Percentiles rank a stretch among this genome's conserved stretches.
phyloP scores from a whole-genome alignment of 2,113 vertebrate genomes.

The Equus przewalskii region DNA sequence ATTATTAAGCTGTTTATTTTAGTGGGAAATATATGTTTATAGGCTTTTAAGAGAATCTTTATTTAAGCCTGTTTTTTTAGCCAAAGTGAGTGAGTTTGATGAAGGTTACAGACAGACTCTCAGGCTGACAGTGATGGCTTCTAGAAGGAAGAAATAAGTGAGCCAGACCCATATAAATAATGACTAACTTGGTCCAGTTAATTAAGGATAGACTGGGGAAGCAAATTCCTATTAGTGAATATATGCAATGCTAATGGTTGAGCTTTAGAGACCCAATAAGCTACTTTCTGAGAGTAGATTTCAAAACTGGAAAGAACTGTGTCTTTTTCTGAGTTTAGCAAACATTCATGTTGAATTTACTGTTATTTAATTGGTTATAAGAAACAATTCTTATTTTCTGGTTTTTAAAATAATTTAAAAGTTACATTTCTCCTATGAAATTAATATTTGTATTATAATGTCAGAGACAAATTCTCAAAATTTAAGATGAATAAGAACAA shows the following conservation, averaged over 20 bases:
- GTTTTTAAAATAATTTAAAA: conserved; percentile 6
- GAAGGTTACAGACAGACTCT: not conserved
- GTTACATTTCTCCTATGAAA: not conserved
- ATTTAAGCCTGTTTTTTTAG: not conserved
- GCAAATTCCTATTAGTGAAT: not conserved
- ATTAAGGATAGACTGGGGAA: not conserved
- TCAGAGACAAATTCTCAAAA: not conserved
- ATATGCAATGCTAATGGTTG: not conserved
- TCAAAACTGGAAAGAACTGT: not conserved
- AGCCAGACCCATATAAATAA: not conserved
- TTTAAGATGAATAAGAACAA: not conserved
- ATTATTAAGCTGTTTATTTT: not conserved
- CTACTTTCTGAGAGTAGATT: not conserved
- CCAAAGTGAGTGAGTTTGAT: not conserved
- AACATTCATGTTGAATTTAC: not conserved
- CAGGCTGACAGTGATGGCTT: not conserved
- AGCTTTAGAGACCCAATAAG: not conserved
- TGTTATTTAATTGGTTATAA: not conserved
- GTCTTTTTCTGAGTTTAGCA: not conserved
- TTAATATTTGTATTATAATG: not conserved
- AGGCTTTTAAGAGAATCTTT: not conserved
- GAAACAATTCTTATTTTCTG: not conserved
- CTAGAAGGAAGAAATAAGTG: not conserved
- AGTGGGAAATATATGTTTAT: not conserved
- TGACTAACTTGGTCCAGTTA: not conserved